Evolutionary conservation across 2,113 vertebrate species (phyloP), one percentile per base, ranked within the genome.

Genomic region (Aptenodytes forsteri): DNA sequence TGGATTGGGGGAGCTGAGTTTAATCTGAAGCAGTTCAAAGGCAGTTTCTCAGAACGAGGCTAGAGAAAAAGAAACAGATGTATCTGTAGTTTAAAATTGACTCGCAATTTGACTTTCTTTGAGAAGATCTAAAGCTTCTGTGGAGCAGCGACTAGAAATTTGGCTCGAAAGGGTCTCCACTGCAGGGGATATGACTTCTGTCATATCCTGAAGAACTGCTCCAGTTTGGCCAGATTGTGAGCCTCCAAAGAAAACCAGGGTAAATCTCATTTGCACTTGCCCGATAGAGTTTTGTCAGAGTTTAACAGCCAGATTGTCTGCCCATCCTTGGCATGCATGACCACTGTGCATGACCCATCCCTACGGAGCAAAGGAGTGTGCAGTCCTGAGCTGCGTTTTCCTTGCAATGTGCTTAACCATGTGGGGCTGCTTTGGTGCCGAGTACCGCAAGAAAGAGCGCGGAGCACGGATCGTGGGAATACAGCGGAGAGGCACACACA

Each of bases 51-150:
- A 0, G 77, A 96, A 92, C 0, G 32, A 84, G 87, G 40, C 32
- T 87, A 55, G 50, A 83, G 89, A 59, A 94, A 67, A 85, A 71
- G 93, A 91, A 95, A 87, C 83, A 93, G 90, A 94, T 95, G 72
- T 61, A 89, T 87, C 55, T 67, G 56, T 65, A 69, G 83, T 89
- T 94, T 91, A 97, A 96, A 92, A 96, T 23, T 94, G 72, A 93
- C 94, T 93, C 16, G 1, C 36, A 59, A 55, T 42, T 42, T 36
- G 69, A 56, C 56, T 79, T 94, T 85, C 80, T 89, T 67, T 64
- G 58, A 46, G 90, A 84, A 82, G 70, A 65, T 58, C 78, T 66
- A 46, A 88, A 83, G 71, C 66, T 96, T 94, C 75, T 93, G 38
- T 46, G 46, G 75, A 94, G 62, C 36, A 95, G 54, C 38, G 32